Evolutionary conservation across 2,113 vertebrate species (phyloP).

Genomic region (Stictonetta naevosa): DNA sequence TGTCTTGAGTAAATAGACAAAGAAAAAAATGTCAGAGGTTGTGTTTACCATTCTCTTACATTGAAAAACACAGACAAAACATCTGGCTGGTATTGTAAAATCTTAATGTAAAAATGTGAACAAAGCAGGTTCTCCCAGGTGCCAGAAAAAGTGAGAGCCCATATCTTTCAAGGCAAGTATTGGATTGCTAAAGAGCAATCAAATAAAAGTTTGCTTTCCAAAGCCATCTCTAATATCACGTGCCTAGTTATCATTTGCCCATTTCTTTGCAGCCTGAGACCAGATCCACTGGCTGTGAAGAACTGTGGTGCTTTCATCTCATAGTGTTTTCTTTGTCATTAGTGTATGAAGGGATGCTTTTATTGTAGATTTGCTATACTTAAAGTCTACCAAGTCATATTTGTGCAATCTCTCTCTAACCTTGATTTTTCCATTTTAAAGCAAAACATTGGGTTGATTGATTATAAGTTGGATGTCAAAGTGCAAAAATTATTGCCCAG

Average conservation of each 20-base stretch:
- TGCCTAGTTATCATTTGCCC: not conserved
- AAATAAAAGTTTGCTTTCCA: not conserved
- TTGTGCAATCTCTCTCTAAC: not conserved
- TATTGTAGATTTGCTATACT: not conserved
- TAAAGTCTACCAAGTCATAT: not conserved
- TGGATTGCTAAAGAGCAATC: not conserved
- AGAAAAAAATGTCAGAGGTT: not conserved
- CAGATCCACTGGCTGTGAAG: not conserved
- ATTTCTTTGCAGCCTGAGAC: not conserved
- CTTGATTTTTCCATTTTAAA: not conserved
- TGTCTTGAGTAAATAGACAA: not conserved
- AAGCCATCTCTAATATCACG: not conserved
- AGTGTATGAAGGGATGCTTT: not conserved
- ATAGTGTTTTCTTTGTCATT: not conserved
- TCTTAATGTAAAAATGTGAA: not conserved
- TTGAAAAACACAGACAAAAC: fast-evolving
- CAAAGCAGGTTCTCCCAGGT: not conserved
- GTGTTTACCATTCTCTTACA: not conserved
- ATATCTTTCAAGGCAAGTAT: slow-evolving; percentile 8
- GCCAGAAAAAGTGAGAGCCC: not conserved
- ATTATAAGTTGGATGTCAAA: not conserved
- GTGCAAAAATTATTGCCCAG: not conserved
- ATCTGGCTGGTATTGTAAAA: not conserved
- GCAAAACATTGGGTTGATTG: not conserved
- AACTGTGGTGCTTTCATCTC: not conserved